These are phyloP conservation scores for Ormyrus labotus DNA, from an alignment of 2,888 invertebrate species.

Conservation along the genomic window DNA sequence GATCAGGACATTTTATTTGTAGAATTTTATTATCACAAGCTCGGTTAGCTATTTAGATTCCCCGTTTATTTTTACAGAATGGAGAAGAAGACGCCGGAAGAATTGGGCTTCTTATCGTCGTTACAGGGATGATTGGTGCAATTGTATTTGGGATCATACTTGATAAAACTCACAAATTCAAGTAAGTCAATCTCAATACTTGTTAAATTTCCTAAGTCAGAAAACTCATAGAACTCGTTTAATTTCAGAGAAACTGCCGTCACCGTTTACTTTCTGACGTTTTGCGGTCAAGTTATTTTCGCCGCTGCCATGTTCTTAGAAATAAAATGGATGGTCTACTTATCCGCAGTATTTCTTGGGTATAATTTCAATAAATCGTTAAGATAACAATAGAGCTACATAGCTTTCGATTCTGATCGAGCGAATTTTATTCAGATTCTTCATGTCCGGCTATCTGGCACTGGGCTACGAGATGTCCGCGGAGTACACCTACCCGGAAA, in stretches of 20 bases:
- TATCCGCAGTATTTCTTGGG: conserved; percentile 67
- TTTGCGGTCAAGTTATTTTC: conserved; percentile 69
- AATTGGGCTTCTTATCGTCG: conserved; percentile 80
- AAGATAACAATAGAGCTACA: too few species aligned
- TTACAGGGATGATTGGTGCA: conserved; percentile 82
- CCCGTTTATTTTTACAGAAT: conserved; percentile 70
- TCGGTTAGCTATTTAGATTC: neutral
- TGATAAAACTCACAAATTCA: conserved; percentile 82
- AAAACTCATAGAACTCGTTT: neutral
- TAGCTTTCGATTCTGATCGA: too few species aligned
- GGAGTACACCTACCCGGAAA: conserved; percentile 85
- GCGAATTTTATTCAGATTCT: conserved; percentile 77
- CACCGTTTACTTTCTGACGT: conserved; percentile 64
- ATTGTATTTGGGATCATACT: conserved; percentile 81
- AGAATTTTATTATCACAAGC: neutral
- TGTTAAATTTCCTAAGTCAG: too few species aligned
- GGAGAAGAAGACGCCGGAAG: conserved; percentile 79
- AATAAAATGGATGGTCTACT: conserved; percentile 68
- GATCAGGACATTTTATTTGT: conserved; percentile 28
- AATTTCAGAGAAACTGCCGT: conserved; percentile 78
- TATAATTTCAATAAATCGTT: conserved; percentile 37
- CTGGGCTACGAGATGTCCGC: conserved; percentile 86
- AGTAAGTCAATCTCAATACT: conserved; percentile 74
- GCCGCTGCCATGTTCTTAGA: conserved; percentile 63
- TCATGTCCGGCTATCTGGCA: conserved; percentile 85